Conservation (phyloP, 2,888 invertebrate genomes). For the Yponomeuta malinellus region DNA sequence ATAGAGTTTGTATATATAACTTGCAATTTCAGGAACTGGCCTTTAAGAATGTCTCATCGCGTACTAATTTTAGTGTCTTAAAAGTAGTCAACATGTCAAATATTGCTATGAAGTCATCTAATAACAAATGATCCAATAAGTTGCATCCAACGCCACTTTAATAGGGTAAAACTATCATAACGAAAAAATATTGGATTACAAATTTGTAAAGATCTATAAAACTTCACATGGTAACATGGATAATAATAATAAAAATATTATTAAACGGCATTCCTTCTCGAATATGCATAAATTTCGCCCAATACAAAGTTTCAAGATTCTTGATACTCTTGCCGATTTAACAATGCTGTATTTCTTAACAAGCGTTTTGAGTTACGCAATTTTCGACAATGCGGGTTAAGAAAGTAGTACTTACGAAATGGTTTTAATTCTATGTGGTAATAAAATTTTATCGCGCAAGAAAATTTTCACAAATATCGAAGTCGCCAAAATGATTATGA, state of each 20-base stretch:
- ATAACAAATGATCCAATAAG: slow-evolving; percentile 20
- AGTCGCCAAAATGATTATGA: no score
- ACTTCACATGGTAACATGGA: slow-evolving; percentile 22
- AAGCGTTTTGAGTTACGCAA: no score
- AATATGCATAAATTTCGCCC: background rate
- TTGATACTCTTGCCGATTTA: no score
- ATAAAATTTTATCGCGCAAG: no score
- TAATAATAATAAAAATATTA: slow-evolving; percentile 3
- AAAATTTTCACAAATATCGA: no score
- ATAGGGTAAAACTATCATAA: slow-evolving; percentile 16
- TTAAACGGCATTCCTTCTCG: background rate
- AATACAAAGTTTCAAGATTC: no score
- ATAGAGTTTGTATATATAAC: no score
- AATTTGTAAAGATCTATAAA: slow-evolving; percentile 69
- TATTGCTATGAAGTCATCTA: slow-evolving; percentile 50
- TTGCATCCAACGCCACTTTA: slow-evolving; percentile 4
- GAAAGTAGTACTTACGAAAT: no score
- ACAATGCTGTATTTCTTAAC: no score
- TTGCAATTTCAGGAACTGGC: background rate
- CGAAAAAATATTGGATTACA: slow-evolving; percentile 27
- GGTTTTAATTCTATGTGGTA: no score
- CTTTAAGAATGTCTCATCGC: slow-evolving; percentile 33
- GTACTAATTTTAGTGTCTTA: slow-evolving; percentile 49
- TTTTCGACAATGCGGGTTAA: no score
- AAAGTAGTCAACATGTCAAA: slow-evolving; percentile 71